Conservation (phyloP, 2,113 vertebrate species). For the Pelodiscus sinensis region DNA sequence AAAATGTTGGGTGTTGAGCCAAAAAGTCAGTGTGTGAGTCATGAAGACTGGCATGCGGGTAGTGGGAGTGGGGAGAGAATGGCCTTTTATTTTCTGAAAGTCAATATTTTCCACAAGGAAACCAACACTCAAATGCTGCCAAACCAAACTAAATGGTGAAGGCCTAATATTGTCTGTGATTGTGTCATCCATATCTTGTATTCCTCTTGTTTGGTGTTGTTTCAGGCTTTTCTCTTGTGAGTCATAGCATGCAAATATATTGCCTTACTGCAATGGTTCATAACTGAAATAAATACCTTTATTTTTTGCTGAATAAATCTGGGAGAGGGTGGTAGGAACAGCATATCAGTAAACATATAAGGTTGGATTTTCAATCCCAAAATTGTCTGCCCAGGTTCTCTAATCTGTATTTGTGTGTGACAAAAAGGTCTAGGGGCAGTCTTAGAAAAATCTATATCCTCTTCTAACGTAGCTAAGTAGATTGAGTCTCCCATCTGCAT, state of each 20-base stretch:
- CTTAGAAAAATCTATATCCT: background rate
- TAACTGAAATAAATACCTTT: background rate
- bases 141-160: background rate
- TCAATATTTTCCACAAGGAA: background rate
- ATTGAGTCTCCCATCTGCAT: accelerated
- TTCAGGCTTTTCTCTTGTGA: background rate
- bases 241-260: background rate
- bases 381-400: background rate
- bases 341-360: background rate
- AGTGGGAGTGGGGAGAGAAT: background rate
- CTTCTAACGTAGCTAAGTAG: background rate
- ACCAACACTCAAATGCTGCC: background rate
- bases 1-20: background rate
- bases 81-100: accelerated
- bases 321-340: accelerated
- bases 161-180: background rate
- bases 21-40: background rate
- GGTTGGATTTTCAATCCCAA: accelerated
- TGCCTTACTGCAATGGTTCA: background rate
- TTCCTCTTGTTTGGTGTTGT: conserved; percentile 20
- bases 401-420: background rate
- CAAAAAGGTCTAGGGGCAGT: background rate
- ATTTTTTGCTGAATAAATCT: background rate
- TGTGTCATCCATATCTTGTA: background rate
- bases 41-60: background rate